Evolutionary conservation across 2,113 vertebrate species (phyloP).

Genomic region (Desmodus rotundus): DNA sequence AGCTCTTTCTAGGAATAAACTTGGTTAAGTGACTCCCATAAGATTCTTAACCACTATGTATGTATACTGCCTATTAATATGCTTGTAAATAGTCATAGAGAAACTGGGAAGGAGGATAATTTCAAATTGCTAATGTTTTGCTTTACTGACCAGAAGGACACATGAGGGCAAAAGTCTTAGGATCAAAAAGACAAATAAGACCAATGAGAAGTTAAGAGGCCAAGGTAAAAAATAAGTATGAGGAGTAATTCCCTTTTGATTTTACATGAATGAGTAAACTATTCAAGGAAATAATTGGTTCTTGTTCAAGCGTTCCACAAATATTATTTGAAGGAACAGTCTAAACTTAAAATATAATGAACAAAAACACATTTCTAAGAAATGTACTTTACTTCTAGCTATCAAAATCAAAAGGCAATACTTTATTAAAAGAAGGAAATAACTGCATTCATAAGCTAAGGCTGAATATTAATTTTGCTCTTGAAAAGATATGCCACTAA

Average conservation of each 20-base stretch:
- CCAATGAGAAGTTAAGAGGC: background rate
- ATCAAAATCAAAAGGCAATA: background rate
- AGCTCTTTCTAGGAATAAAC: background rate
- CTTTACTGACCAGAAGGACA: background rate
- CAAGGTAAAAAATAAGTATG: background rate
- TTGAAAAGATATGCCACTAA: background rate
- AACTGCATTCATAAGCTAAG: background rate
- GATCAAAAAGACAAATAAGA: background rate
- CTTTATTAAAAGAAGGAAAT: background rate
- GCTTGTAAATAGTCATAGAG: background rate
- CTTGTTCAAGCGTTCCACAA: background rate
- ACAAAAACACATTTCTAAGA: background rate
- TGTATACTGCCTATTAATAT: background rate
- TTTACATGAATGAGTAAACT: background rate
- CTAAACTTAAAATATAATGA: background rate
- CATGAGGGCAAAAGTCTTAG: background rate
- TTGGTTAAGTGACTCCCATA: background rate
- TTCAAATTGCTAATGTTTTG: constrained; percentile 21
- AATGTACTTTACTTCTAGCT: background rate
- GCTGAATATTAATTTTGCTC: constrained; percentile 1
- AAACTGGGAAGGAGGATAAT: background rate
- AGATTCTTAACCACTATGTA: background rate
- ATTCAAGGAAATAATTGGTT: background rate
- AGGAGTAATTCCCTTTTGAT: background rate
- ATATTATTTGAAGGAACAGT: background rate